phyloP scores from a whole-genome alignment of 2,113 vertebrate species.

The Bubo blakistoni region DNA sequence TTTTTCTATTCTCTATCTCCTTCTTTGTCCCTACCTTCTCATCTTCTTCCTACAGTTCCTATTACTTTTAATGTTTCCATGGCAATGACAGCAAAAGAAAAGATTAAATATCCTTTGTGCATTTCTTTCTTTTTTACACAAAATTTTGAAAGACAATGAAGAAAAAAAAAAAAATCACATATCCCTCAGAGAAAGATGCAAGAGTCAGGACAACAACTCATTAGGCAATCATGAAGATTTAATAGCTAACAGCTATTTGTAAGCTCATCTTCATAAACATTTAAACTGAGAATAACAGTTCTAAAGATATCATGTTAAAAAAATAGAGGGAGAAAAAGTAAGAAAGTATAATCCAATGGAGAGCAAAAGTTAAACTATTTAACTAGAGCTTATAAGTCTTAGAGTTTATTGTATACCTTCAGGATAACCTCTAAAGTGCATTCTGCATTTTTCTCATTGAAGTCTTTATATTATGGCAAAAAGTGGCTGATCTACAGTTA shows the following conservation, averaged over 20 bases:
- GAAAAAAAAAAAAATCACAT: not conserved
- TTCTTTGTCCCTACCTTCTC: conserved; percentile 21
- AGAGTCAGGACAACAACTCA: not conserved
- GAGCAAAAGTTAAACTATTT: not conserved
- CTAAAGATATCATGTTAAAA: not conserved
- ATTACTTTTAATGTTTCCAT: conserved; percentile 55
- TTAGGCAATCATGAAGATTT: not conserved
- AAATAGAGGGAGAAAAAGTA: not conserved
- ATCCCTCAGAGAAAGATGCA: not conserved
- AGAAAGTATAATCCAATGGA: not conserved
- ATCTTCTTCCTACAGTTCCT: conserved; percentile 27
- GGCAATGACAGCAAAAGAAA: conserved; percentile 37
- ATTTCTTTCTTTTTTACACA: not conserved
- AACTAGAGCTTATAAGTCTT: not conserved
- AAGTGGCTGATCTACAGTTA: not conserved
- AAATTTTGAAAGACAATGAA: not conserved
- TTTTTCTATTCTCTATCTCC: not conserved
- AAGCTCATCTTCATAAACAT: not conserved
- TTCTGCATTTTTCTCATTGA: not conserved
- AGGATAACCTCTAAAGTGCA: not conserved
- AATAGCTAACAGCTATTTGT: conserved; percentile 17
- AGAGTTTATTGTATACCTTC: not conserved
- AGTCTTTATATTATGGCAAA: not conserved
- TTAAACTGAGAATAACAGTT: not conserved
- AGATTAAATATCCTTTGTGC: conserved; percentile 5